Percentiles rank a stretch among this genome's conserved stretches.
Conservation (phyloP, 1,140 invertebrate genomes). For the Hesperophylax magnus region DNA sequence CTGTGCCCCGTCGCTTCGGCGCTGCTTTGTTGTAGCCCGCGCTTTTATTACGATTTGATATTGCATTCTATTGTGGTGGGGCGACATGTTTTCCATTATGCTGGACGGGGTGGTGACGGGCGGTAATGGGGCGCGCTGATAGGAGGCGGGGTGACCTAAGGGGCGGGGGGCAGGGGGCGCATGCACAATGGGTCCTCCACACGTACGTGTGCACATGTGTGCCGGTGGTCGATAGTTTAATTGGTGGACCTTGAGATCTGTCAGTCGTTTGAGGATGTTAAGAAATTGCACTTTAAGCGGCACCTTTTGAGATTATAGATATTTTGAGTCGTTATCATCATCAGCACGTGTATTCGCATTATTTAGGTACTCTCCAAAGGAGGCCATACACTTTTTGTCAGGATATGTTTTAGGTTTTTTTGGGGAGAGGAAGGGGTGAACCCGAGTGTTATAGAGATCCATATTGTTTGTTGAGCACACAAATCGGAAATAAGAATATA, state of each 20-base stretch:
- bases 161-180: background rate
- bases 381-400: too few relatives aligned
- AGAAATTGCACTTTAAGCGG: too few relatives aligned
- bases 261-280: background rate
- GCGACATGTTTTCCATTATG: conserved; percentile 56
- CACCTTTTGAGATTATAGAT: too few relatives aligned
- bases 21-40: conserved; percentile 48
- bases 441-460: too few relatives aligned
- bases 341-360: too few relatives aligned
- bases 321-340: too few relatives aligned
- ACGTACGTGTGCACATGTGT: background rate
- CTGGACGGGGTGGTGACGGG: conserved; percentile 5
- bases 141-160: background rate
- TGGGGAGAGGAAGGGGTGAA: too few relatives aligned
- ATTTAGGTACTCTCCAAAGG: too few relatives aligned
- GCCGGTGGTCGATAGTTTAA: conserved; percentile 1
- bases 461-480: too few relatives aligned
- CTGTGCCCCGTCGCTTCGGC: conserved; percentile 32
- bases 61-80: conserved; percentile 57
- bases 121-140: background rate
- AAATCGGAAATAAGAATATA: too few relatives aligned
- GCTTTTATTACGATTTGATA: conserved; percentile 58
- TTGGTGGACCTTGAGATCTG: conserved; percentile 5
- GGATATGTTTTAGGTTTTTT: too few relatives aligned
- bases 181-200: conserved; percentile 11